Percentiles rank a stretch among this genome's conserved stretches.
Conservation (phyloP, 2,888 invertebrate species). For the Heteromurus nitidus region DNA sequence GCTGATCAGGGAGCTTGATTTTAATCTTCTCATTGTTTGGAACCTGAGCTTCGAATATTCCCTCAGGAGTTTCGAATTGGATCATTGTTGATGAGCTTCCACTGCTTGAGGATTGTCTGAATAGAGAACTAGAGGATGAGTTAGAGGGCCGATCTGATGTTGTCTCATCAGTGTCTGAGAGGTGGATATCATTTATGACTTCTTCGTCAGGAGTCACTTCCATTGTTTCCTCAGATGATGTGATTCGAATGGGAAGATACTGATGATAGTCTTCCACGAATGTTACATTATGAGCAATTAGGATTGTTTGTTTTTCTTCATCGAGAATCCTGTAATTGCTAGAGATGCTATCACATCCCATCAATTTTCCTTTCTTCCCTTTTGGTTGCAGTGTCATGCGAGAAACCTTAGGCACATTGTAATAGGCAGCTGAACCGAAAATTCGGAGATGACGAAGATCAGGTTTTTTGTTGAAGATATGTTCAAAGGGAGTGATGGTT, state of each 20-base stretch:
- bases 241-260: not conserved
- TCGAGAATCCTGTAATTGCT: constrained; percentile 72
- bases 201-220: no score
- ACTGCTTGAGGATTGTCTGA: no score
- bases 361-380: not conserved
- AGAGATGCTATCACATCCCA: constrained; percentile 60
- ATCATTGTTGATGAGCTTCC: not conserved
- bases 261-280: constrained; percentile 64
- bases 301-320: constrained; percentile 59
- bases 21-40: not conserved
- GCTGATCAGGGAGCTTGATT: not conserved
- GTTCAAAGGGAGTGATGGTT: constrained; percentile 73
- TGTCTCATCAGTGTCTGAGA: no score
- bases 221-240: not conserved
- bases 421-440: constrained; percentile 74
- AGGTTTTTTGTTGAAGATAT: constrained; percentile 72
- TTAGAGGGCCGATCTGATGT: no score
- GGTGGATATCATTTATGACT: no score
- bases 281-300: constrained; percentile 68
- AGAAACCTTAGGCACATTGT: constrained; percentile 16
- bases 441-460: constrained; percentile 74
- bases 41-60: not conserved
- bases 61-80: not conserved
- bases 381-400: constrained; percentile 22
- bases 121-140: no score